Evolutionary conservation across 2,797 vertebrate genomes (phyloP).

Genomic region (Crenichthys baileyi): DNA sequence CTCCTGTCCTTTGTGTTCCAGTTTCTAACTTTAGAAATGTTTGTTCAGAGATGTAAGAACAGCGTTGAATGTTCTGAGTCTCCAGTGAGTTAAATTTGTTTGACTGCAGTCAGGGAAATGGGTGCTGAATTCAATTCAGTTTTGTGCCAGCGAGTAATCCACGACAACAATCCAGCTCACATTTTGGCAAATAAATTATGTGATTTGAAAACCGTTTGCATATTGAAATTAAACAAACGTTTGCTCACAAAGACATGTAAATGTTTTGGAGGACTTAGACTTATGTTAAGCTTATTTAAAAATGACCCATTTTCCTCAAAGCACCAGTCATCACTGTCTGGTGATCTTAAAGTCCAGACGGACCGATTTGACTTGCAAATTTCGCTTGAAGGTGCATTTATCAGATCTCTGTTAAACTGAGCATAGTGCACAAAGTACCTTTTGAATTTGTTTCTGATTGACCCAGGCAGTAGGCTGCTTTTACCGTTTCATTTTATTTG

Average conservation of each 20-base stretch:
- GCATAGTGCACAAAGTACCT: conserved; percentile 9
- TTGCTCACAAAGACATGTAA: conserved; percentile 8
- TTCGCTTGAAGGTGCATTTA: conserved; percentile 36
- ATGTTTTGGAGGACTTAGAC: conserved; percentile 8
- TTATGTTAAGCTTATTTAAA: conserved; percentile 63
- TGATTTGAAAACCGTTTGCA: conserved; percentile 15
- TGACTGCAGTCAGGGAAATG: background rate
- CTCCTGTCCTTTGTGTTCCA: background rate
- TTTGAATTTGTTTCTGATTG: background rate
- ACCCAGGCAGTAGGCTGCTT: conserved; percentile 1
- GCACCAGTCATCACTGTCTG: conserved; percentile 45
- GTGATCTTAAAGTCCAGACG: conserved; percentile 55
- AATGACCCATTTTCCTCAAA: conserved; percentile 54
- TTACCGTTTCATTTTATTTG: background rate
- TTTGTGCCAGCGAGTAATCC: background rate
- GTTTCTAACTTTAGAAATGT: conserved; percentile 1
- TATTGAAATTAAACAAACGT: conserved; percentile 21
- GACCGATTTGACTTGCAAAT: conserved; percentile 51
- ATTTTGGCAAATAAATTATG: conserved; percentile 9
- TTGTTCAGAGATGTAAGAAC: background rate
- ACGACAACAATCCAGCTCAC: background rate
- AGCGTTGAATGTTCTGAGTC: background rate
- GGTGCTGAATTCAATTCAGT: background rate
- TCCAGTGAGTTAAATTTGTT: background rate
- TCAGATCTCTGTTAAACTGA: conserved; percentile 26